These are phyloP conservation scores for Ammodytes marinus DNA, from an alignment of 2,113 vertebrate species.

Conservation along the genomic window DNA sequence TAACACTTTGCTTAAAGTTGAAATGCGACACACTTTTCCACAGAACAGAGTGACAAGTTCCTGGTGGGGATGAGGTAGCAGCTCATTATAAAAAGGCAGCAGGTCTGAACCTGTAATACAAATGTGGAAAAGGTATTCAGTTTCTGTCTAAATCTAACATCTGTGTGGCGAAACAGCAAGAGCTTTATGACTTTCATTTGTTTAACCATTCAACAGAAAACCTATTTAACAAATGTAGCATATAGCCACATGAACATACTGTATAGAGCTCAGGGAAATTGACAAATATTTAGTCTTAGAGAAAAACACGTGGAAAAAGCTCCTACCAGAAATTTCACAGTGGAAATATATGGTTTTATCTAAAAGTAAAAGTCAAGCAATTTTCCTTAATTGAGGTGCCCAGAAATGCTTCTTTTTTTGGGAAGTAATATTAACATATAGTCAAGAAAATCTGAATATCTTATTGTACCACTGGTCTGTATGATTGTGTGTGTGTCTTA, in stretches of 20 bases:
- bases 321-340: conserved; percentile 16
- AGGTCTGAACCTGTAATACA: neutral
- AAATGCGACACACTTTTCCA: neutral
- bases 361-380: neutral
- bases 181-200: neutral
- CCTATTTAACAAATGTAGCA: conserved; percentile 1
- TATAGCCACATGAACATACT: conserved; percentile 4
- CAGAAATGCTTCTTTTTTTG: neutral
- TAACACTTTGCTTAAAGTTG: neutral
- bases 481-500: conserved; percentile 56
- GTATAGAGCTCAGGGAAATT: neutral
- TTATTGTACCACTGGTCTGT: conserved; percentile 2
- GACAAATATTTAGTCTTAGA: neutral
- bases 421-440: conserved; percentile 5
- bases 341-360: conserved; percentile 28
- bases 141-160: conserved; percentile 23
- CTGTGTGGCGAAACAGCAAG: conserved; percentile 7
- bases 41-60: neutral
- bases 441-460: neutral
- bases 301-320: neutral
- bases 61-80: neutral
- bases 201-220: conserved; percentile 13
- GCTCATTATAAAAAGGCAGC: neutral
- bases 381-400: neutral
- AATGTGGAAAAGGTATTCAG: neutral